A percentile compares a stretch with the other conserved stretches of the same genome.
Evolutionary conservation across 2,888 invertebrate genomes (phyloP).

Genomic region (Mimachlamys varia): DNA sequence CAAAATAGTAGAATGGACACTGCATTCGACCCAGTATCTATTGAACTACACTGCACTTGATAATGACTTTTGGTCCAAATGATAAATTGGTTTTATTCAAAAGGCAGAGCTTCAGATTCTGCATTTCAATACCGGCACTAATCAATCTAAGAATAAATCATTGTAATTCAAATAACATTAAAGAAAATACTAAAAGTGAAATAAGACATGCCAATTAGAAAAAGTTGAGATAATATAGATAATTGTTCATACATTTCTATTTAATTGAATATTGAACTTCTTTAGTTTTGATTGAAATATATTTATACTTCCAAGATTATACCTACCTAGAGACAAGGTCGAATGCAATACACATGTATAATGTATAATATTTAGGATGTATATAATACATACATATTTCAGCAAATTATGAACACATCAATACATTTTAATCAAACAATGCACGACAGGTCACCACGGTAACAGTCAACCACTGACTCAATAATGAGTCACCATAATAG

Average conservation of each 20-base stretch:
- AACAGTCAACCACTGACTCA: not conserved
- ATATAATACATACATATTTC: not conserved
- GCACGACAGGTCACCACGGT: not conserved
- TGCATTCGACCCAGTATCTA: constrained; percentile 16
- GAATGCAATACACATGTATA: constrained; percentile 7
- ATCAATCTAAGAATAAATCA: no score
- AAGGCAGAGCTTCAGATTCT: no score
- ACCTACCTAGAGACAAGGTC: not conserved
- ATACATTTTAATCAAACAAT: not conserved
- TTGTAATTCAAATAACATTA: no score
- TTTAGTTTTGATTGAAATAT: no score
- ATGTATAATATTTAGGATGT: not conserved
- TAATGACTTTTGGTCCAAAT: not conserved
- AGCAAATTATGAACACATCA: constrained; percentile 8
- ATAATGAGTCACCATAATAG: no score
- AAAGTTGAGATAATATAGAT: no score
- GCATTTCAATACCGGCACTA: no score
- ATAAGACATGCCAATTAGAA: no score
- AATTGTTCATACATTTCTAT: no score
- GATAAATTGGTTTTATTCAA: no score
- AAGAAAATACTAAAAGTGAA: no score
- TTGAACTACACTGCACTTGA: not conserved
- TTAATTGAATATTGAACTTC: no score
- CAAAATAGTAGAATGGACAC: constrained; percentile 19
- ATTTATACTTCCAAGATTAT: not conserved